These are phyloP conservation scores for Epinephelus moara DNA, from an alignment of 2,113 vertebrate species.

Conservation along the genomic window DNA sequence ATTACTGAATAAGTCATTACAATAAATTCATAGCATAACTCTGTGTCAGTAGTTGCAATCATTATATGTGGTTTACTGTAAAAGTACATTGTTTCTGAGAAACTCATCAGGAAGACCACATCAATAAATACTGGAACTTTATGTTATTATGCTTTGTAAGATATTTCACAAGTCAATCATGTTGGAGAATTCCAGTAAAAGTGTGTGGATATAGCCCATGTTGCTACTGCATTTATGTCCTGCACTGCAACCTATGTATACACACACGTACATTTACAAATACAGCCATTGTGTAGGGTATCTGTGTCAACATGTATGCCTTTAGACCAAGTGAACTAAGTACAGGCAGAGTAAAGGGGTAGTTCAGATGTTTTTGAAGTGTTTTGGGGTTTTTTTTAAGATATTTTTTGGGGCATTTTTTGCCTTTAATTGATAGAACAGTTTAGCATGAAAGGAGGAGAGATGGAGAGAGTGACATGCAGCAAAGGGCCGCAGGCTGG, in stretches of 20 bases:
- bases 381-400: no score
- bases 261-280: background rate
- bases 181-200: background rate
- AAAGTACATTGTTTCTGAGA: constrained; percentile 11
- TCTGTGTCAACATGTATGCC: background rate
- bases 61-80: background rate
- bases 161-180: background rate
- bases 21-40: constrained; percentile 12
- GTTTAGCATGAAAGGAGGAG: no score
- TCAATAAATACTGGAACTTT: background rate
- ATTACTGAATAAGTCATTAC: constrained; percentile 24
- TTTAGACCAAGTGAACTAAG: background rate
- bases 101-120: background rate
- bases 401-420: no score
- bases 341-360: background rate
- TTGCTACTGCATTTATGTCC: background rate
- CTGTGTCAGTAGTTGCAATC: constrained; percentile 5
- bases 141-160: background rate
- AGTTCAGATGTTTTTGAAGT: no score
- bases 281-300: background rate
- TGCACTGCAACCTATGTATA: background rate
- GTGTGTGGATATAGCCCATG: background rate
- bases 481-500: no score
- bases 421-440: no score
- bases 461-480: no score